These are phyloP conservation scores for Andrena flavipes DNA, from an alignment of 2,888 invertebrate species.

Conservation along the genomic window DNA sequence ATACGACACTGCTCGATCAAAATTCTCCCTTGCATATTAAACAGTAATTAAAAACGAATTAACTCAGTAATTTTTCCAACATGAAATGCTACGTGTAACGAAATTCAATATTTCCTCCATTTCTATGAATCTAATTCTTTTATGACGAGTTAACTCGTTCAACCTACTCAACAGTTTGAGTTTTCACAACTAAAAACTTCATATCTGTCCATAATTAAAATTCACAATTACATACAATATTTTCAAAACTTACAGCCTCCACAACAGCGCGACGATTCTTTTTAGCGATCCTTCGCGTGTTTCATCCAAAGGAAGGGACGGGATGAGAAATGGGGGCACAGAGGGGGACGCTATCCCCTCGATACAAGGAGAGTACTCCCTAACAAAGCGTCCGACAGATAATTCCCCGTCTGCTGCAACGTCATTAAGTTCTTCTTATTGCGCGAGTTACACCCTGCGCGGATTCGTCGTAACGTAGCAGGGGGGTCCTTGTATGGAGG, in stretches of 20 bases:
- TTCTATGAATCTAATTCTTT: no score
- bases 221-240: neutral
- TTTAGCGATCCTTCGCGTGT: slow-evolving; percentile 28
- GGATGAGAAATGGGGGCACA: slow-evolving; percentile 48
- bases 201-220: neutral
- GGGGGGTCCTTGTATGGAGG: slow-evolving; percentile 54
- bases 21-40: no score
- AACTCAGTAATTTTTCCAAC: no score
- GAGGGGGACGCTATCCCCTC: slow-evolving; percentile 48
- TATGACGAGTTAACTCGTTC: no score
- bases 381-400: slow-evolving; percentile 69
- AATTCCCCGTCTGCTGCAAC: slow-evolving; percentile 79
- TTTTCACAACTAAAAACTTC: no score
- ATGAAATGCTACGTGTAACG: no score
- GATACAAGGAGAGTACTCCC: slow-evolving; percentile 45
- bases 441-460: slow-evolving; percentile 67
- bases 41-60: no score
- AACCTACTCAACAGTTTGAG: no score
- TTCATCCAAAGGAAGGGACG: neutral
- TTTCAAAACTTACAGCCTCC: neutral
- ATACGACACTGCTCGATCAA: no score
- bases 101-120: no score
- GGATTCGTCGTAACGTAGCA: slow-evolving; percentile 58
- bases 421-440: slow-evolving; percentile 82
- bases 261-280: neutral